Conservation (phyloP, 2,113 vertebrate genomes). For the Gopherus evgoodei region DNA sequence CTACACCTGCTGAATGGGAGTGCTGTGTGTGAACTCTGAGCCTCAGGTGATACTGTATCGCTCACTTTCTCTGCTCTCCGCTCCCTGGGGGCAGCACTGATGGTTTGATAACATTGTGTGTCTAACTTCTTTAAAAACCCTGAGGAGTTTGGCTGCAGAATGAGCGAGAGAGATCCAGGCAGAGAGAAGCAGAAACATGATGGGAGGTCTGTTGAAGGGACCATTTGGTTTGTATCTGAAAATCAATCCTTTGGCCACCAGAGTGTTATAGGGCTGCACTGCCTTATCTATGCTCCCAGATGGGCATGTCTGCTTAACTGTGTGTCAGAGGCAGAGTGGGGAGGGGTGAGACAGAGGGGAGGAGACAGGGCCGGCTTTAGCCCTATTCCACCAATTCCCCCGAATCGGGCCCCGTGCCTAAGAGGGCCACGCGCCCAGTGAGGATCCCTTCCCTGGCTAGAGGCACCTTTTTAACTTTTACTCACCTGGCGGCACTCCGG, state of each 20-base stretch:
- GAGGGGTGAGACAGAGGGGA: not conserved
- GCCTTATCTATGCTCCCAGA: not conserved
- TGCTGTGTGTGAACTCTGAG: slow-evolving; percentile 60
- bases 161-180: not conserved
- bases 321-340: not conserved
- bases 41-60: slow-evolving; percentile 39
- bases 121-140: not conserved
- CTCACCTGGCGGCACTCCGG: no score
- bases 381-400: no score
- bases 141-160: not conserved
- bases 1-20: slow-evolving; percentile 69
- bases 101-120: slow-evolving; percentile 38
- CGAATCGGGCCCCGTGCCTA: no score
- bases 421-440: no score
- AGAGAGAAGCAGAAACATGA: not conserved
- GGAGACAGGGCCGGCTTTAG: no score
- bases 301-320: not conserved
- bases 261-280: not conserved
- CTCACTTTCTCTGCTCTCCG: slow-evolving; percentile 26
- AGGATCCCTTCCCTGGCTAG: no score
- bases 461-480: no score
- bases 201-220: not conserved
- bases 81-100: slow-evolving; percentile 28
- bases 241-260: not conserved
- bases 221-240: not conserved